A percentile compares a stretch with the other conserved stretches of the same genome.
Evolutionary conservation across 2,888 invertebrate species (phyloP).

Genomic region (Pterostichus madidus): DNA sequence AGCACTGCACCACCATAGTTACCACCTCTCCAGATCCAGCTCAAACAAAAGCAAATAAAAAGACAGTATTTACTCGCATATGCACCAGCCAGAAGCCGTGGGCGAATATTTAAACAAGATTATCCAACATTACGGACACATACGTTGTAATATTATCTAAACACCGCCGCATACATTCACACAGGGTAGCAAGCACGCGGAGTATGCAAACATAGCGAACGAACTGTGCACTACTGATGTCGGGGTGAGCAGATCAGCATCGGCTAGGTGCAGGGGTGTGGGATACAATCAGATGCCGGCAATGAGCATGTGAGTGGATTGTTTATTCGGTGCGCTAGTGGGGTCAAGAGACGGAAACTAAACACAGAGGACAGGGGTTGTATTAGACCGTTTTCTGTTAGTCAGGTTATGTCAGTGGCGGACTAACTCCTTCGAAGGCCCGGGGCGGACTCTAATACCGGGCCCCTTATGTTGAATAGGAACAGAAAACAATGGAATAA

Average conservation of each 20-base stretch:
- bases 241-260: background rate
- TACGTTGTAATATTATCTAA: constrained; percentile 55
- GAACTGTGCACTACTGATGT: background rate
- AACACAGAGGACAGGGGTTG: too few relatives aligned
- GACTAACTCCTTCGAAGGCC: too few relatives aligned
- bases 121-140: constrained; percentile 45
- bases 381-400: too few relatives aligned
- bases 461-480: too few relatives aligned
- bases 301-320: background rate
- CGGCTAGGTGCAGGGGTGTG: background rate
- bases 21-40: background rate
- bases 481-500: too few relatives aligned
- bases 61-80: constrained; percentile 36
- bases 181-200: constrained; percentile 11
- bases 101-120: constrained; percentile 53
- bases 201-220: constrained; percentile 12
- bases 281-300: background rate
- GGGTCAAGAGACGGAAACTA: too few relatives aligned
- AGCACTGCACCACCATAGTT: background rate
- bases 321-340: background rate
- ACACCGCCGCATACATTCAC: constrained; percentile 7
- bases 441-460: too few relatives aligned
- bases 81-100: constrained; percentile 21
- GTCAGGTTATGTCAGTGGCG: too few relatives aligned
- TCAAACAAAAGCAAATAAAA: constrained; percentile 44